Evolutionary conservation across 1,140 invertebrate genomes (phyloP), one percentile per base, ranked within the genome.

Genomic region (Drosophila obscura): DNA sequence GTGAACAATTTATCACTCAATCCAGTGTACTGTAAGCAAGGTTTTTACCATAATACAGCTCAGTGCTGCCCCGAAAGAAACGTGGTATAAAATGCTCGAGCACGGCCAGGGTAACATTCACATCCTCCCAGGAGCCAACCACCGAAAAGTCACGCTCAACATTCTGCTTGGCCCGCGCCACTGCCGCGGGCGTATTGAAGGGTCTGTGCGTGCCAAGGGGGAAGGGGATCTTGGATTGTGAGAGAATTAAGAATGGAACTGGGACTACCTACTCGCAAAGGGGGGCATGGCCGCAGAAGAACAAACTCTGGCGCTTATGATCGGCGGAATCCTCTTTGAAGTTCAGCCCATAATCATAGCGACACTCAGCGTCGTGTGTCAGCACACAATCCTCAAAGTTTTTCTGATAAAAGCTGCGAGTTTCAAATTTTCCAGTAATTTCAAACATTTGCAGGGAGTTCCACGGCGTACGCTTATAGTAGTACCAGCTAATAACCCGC

Each of bases 401-500:
- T 94, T 97, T 97, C 89, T 96, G 96, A 5, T 97, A 92, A 96
- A 96, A 97, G 93, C 31, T 93, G 8, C 96, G 95, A 92, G 96
- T 96, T 5, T 96, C 95, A 46, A 97, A 92, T 31, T 95, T 95
- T 48, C 97, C 96, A 0, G 95, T 95, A 77, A 95, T 93, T 22
- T 73, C 11, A 16, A 51, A 84, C 57, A 61, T 66, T 48, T 64
- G 61, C n/a, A 81, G 24, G 0, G 73, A 78, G 24, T 43, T 73
- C 96, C 96, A 97, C 3, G 96, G 96, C 2, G 96, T 96, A 63
- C 96, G 93, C 35, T 68, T 95, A 49, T 90, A 81, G 90, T 97
- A 97, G 92, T 97, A 97, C 96, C 96, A 97, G 1, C 96, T 97
- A 81, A 97, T 97, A 2, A 97, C 95, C 48, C 96, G 93, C 91